Evolutionary conservation across 2,888 invertebrate genomes (phyloP).

Genomic region (Amiota mariae): DNA sequence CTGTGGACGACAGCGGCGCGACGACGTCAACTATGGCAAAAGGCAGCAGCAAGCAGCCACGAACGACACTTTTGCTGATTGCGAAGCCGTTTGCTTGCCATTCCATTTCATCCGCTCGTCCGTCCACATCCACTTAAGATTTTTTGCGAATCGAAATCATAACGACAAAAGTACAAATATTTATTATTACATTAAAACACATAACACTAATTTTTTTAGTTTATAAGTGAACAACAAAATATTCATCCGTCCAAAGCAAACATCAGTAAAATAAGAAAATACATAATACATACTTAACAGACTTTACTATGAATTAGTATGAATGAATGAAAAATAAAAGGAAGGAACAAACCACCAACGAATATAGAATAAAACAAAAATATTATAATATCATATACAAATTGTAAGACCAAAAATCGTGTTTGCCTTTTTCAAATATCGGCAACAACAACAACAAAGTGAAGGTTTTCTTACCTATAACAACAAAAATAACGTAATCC

Average conservation of each 20-base stretch:
- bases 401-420: not conserved
- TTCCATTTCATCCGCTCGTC: conserved; percentile 68
- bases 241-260: conserved; percentile 16
- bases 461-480: not conserved
- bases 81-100: conserved; percentile 56
- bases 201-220: conserved; percentile 21
- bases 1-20: not conserved
- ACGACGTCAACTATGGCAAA: not conserved
- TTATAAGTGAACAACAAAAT: conserved; percentile 13
- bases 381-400: not conserved
- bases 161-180: conserved; percentile 32
- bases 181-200: conserved; percentile 14
- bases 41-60: conserved; percentile 9
- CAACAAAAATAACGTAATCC: not conserved
- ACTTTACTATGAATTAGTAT: no score
- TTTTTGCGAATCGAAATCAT: conserved; percentile 50
- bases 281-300: no score
- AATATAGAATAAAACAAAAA: conserved; percentile 33
- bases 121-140: conserved; percentile 64
- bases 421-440: conserved; percentile 40
- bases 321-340: no score
- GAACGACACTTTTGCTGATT: conserved; percentile 35
- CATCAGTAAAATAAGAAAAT: not conserved
- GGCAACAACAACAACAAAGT: conserved; percentile 51
- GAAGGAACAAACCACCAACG: not conserved